These are phyloP conservation scores for Hemithea aestivaria DNA, from an alignment of 2,888 invertebrate genomes.

Conservation along the genomic window DNA sequence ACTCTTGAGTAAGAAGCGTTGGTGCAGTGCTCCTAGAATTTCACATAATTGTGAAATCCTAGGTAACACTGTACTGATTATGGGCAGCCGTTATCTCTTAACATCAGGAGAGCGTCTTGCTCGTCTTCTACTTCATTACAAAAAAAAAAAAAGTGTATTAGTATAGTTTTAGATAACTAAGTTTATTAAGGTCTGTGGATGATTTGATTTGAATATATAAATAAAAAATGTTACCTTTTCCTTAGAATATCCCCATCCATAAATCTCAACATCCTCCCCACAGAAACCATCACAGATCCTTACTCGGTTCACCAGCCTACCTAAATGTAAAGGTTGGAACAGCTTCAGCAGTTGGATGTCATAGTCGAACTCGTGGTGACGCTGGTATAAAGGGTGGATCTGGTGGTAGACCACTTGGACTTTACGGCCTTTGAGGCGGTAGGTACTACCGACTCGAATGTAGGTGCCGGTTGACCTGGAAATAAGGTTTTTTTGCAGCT, in stretches of 20 bases:
- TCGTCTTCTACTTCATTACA: no score
- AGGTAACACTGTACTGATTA: no score
- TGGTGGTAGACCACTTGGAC: slow-evolving; percentile 37
- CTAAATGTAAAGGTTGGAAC: slow-evolving; percentile 32
- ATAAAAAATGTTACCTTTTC: slow-evolving; percentile 58
- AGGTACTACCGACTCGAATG: slow-evolving; percentile 47
- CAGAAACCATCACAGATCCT: slow-evolving; percentile 31
- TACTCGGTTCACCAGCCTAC: slow-evolving; percentile 32
- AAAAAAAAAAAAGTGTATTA: no score
- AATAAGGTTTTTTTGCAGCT: not conserved
- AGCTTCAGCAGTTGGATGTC: slow-evolving; percentile 50
- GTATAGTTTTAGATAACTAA: no score
- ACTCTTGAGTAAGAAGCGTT: no score
- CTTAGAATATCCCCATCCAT: slow-evolving; percentile 58
- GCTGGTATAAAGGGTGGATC: slow-evolving; percentile 46
- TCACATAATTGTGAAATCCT: no score
- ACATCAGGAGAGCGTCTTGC: no score
- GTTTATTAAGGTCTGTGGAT: no score
- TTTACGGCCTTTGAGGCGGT: slow-evolving; percentile 36
- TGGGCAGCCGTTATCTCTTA: no score
- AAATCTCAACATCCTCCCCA: slow-evolving; percentile 35
- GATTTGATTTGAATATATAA: no score
- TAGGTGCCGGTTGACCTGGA: slow-evolving; percentile 36
- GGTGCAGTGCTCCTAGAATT: no score
- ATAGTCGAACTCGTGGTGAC: slow-evolving; percentile 48